These are phyloP conservation scores for Poecilia gillii DNA, from an alignment of 2,797 vertebrate genomes.

Conservation along the genomic window DNA sequence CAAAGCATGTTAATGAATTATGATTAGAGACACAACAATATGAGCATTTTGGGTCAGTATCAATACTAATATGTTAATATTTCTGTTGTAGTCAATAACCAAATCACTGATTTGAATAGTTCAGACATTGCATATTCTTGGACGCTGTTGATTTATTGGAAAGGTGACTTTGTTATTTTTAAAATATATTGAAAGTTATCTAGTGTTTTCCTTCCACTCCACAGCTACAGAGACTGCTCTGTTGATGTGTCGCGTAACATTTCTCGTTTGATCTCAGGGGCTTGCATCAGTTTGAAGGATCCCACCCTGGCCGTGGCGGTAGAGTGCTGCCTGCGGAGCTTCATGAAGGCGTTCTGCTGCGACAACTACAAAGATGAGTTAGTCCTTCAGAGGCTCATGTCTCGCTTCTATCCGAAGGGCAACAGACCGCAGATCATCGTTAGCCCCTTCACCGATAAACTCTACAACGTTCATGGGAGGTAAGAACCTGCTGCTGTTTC, in stretches of 20 bases:
- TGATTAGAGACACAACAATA: neutral
- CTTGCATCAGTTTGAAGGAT: conserved; percentile 61
- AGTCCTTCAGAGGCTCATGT: conserved; percentile 72
- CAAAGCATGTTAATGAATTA: neutral
- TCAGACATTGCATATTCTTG: neutral
- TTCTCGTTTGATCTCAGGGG: conserved; percentile 41
- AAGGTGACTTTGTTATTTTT: neutral
- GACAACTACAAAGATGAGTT: conserved; percentile 77
- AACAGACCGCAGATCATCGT: conserved; percentile 75
- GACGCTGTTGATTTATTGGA: neutral
- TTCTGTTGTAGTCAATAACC: too few species aligned
- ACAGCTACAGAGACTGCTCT: neutral
- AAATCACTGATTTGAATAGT: neutral
- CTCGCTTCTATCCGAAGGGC: conserved; percentile 55
- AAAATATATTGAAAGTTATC: neutral
- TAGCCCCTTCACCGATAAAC: conserved; percentile 62
- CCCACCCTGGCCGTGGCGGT: conserved; percentile 67
- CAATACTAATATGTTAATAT: neutral
- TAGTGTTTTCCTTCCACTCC: neutral
- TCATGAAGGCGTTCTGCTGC: conserved; percentile 79
- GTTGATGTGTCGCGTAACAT: neutral
- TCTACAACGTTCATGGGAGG: conserved; percentile 51
- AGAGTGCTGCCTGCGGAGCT: conserved; percentile 72
- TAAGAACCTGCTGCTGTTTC: conserved; percentile 24
- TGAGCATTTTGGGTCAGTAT: neutral